A percentile compares a stretch with the other conserved stretches of the same genome.
Conservation (phyloP, 2,888 invertebrate species). For the Allolobophora icterica region DNA sequence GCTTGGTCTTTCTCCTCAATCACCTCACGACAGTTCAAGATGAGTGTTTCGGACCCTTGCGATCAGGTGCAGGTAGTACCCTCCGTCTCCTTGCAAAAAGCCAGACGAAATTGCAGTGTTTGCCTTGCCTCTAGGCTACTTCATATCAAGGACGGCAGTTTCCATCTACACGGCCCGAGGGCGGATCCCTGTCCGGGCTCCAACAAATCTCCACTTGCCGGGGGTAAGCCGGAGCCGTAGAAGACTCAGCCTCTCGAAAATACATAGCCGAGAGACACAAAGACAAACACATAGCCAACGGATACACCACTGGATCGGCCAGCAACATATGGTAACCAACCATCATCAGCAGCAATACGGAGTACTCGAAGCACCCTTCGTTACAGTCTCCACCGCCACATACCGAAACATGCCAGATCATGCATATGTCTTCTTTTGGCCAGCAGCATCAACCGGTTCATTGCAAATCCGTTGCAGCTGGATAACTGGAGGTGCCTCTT, state of each 20-base stretch:
- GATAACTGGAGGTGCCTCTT: background rate
- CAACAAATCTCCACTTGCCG: background rate
- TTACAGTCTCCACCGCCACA: background rate
- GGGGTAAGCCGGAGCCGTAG: background rate
- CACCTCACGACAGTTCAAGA: too few relatives aligned
- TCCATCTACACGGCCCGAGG: background rate
- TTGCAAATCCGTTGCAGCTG: background rate
- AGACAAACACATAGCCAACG: too few relatives aligned
- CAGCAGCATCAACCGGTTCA: background rate
- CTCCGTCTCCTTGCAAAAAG: too few relatives aligned
- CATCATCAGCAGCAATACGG: background rate
- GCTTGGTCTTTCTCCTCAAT: too few relatives aligned
- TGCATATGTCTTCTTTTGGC: background rate
- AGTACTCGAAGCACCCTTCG: background rate
- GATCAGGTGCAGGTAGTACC: too few relatives aligned
- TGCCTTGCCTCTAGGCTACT: background rate
- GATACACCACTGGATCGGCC: too few relatives aligned
- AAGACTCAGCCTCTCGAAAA: background rate
- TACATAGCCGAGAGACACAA: background rate
- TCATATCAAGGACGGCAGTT: background rate
- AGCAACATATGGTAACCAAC: too few relatives aligned
- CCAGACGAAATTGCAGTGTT: background rate
- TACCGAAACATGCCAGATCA: background rate
- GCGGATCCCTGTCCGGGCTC: background rate
- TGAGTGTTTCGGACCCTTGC: too few relatives aligned